A percentile compares a stretch with the other conserved stretches of the same genome.
phyloP scores from a whole-genome alignment of 2,113 vertebrate species.

The Eupsittula cactorum region DNA sequence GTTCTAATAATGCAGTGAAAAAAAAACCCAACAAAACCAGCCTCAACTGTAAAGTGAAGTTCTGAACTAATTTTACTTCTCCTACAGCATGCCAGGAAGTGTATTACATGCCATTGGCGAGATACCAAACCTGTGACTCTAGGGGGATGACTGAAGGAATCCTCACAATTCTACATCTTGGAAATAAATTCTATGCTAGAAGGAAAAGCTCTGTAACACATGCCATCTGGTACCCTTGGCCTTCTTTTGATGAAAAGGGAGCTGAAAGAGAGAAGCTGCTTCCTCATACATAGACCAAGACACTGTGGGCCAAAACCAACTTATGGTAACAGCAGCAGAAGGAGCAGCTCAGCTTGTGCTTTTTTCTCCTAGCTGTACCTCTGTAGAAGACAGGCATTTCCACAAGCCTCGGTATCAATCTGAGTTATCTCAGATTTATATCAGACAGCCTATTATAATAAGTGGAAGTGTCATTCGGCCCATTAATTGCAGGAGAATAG shows the following conservation, averaged over 20 bases:
- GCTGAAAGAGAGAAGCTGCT: background rate
- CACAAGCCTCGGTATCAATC: background rate
- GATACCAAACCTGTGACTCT: conserved; percentile 67
- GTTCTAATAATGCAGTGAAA: conserved; percentile 15
- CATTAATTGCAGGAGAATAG: conserved; percentile 22
- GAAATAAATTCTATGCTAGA: conserved; percentile 55
- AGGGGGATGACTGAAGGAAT: conserved; percentile 68
- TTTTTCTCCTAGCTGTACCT: background rate
- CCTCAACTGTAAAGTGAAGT: conserved; percentile 10
- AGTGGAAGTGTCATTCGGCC: conserved; percentile 3
- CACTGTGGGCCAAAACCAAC: background rate
- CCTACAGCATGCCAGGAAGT: conserved; percentile 54
- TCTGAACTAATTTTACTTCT: conserved; percentile 65
- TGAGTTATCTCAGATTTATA: background rate
- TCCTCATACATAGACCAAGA: background rate
- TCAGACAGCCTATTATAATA: background rate
- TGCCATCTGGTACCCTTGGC: conserved; percentile 41
- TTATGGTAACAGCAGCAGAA: background rate
- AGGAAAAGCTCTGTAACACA: conserved; percentile 49
- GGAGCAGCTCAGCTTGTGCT: background rate
- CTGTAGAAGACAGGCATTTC: background rate
- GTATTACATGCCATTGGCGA: conserved; percentile 62
- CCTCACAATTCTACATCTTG: conserved; percentile 60
- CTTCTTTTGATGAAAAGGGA: background rate
- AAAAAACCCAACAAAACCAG: background rate